Base-by-base conservation (phyloP, 1,140 invertebrate species). In the Zaprionus taronus region DNA sequence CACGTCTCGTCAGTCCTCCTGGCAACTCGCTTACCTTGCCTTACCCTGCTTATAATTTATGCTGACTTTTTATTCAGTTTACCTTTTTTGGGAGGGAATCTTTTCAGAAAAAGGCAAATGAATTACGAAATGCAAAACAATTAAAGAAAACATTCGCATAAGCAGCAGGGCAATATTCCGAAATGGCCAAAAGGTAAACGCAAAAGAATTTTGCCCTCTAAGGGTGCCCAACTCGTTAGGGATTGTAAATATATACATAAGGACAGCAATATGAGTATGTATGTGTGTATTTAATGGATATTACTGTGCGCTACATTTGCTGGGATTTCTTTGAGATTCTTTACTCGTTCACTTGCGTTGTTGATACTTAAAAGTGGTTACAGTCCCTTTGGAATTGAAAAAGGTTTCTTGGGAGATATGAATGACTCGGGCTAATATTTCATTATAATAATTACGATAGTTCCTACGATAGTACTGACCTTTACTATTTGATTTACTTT, bases 1-100 rank as follows among this genome's bases (percentile, higher is more conserved):
- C 11, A 4, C 12, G 1, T 24, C 22, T 31, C 9, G 9, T 31
- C 9, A 4, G 3, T 11, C 3, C 31, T 34, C 20, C 0, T 24
- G 0, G 9, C 20, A 9, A 34, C 31, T 49, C 7, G 17, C 9
- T 20, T 12, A 44, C 9, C 5, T 17, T 47, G 3, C 24, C 41
- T n/a, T 22, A 58, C 55, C 57, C 62, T 69, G 41, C 67, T 64
- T 75, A 64, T 47, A 22, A 75, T 70, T 75, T 70, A 56, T 58
- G 38, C 41, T 70, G 24, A 63, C 60, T 70, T 69, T 51, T 58
- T 34, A 34, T 34, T 49, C 17, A 20, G 28, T 36, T 17, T 51
- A 53, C 28, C 41, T 68, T 67, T 69, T 51, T 58, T 14, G 6
- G n/a, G n/a, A 20, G 9, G 47, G 47, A 55, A 31, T 44, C 38